Evolutionary conservation across 1,140 invertebrate genomes (phyloP).

Genomic region (Sitophilus oryzae): DNA sequence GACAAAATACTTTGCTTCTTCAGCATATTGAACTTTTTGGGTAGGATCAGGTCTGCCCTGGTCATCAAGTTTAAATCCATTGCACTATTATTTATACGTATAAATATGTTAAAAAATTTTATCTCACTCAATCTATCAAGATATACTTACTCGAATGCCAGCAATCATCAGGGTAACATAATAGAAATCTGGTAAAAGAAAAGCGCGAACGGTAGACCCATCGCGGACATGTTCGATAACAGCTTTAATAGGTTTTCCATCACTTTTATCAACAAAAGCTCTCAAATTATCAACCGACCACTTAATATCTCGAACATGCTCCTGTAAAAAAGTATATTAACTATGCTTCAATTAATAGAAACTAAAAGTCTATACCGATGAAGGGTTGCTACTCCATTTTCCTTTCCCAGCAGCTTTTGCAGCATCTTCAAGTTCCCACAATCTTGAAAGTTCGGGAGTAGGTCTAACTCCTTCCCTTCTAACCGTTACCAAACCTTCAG

Average conservation of each 20-base stretch:
- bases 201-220: slow-evolving; percentile 88
- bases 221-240: slow-evolving; percentile 94
- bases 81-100: slow-evolving; percentile 62
- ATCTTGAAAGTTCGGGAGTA: slow-evolving; percentile 56
- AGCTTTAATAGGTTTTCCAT: slow-evolving; percentile 73
- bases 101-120: too few species aligned
- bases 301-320: slow-evolving; percentile 78
- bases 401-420: slow-evolving; percentile 85
- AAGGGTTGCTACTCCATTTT: slow-evolving; percentile 60
- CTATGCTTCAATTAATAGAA: not conserved
- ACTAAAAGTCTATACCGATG: too few species aligned
- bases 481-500: slow-evolving; percentile 82
- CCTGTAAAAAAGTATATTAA: slow-evolving; percentile 41
- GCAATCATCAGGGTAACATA: slow-evolving; percentile 91
- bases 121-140: too few species aligned
- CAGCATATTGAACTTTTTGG: slow-evolving; percentile 56
- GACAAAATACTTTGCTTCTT: slow-evolving; percentile 85
- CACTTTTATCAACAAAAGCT: slow-evolving; percentile 73
- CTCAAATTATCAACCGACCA: slow-evolving; percentile 81
- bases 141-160: slow-evolving; percentile 78
- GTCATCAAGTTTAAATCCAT: slow-evolving; percentile 64
- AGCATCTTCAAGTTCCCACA: slow-evolving; percentile 84
- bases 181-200: slow-evolving; percentile 81
- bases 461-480: slow-evolving; percentile 68
- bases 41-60: slow-evolving; percentile 61